phyloP scores from a whole-genome alignment of 2,797 vertebrate genomes.

The Tiaroga cobitis region DNA sequence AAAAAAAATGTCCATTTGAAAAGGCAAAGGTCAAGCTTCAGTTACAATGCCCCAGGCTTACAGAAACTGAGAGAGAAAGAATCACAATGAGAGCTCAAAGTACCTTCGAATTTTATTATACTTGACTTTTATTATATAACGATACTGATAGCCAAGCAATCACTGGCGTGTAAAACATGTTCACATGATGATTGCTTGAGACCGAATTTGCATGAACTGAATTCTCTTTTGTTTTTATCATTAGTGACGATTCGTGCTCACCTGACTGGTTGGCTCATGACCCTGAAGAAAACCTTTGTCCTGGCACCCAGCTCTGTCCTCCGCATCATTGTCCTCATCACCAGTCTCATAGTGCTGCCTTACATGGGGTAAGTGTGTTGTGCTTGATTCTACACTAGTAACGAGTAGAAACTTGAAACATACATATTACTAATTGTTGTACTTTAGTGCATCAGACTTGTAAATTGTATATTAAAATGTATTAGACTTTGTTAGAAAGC shows the following conservation, averaged over 20 bases:
- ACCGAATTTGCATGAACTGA: background rate
- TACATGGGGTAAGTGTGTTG: slow-evolving; percentile 89
- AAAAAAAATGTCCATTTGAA: slow-evolving; percentile 22
- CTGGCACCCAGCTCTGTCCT: slow-evolving; percentile 97
- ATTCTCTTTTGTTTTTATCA: slow-evolving; percentile 21
- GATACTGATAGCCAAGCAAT: background rate
- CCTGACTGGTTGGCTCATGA: slow-evolving; percentile 99
- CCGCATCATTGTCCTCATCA: slow-evolving; percentile 96
- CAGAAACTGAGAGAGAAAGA: background rate
- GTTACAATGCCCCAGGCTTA: background rate
- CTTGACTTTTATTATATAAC: background rate
- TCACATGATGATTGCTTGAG: background rate
- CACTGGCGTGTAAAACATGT: background rate
- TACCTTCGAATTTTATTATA: background rate
- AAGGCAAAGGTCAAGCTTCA: slow-evolving; percentile 3
- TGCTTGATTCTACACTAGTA: background rate
- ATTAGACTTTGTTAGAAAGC: background rate
- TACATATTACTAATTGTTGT: background rate
- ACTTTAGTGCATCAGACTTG: background rate
- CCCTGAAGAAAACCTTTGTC: slow-evolving; percentile 98
- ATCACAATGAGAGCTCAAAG: background rate
- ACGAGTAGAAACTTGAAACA: background rate
- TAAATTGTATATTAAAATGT: background rate
- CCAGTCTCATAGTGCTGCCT: slow-evolving; percentile 96
- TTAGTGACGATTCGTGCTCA: slow-evolving; percentile 95